These are phyloP conservation scores for Neoarius graeffei DNA, from an alignment of 2,113 vertebrate genomes.

Conservation along the genomic window DNA sequence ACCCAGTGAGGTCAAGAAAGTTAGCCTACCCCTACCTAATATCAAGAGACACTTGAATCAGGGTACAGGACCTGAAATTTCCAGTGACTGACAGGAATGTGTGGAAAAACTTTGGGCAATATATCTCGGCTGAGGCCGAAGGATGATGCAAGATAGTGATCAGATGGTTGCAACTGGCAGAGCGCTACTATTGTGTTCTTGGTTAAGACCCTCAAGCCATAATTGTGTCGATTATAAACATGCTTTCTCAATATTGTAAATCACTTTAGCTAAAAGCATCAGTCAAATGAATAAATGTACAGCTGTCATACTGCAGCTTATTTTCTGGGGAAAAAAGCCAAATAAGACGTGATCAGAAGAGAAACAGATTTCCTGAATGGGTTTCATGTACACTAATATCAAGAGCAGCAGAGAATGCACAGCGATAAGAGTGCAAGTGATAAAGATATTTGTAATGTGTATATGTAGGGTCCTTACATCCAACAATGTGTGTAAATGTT, in stretches of 20 bases:
- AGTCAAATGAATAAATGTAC: not conserved
- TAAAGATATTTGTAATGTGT: not conserved
- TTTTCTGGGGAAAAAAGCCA: not conserved
- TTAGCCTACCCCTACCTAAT: no score
- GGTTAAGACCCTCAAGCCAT: not conserved
- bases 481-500: slow-evolving; percentile 94
- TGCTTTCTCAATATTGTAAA: not conserved
- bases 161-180: not conserved
- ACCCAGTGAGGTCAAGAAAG: no score
- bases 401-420: not conserved
- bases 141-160: not conserved
- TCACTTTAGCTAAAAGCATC: not conserved
- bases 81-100: no score
- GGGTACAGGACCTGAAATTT: no score
- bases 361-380: not conserved
- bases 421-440: not conserved
- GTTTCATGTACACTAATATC: not conserved
- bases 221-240: not conserved
- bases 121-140: no score
- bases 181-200: not conserved
- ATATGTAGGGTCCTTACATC: slow-evolving; percentile 80
- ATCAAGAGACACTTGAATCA: no score
- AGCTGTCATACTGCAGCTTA: not conserved
- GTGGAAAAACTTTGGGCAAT: no score
- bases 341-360: not conserved